Conservation (phyloP, 2,888 invertebrate genomes). For the Dicyrtomina minuta region DNA sequence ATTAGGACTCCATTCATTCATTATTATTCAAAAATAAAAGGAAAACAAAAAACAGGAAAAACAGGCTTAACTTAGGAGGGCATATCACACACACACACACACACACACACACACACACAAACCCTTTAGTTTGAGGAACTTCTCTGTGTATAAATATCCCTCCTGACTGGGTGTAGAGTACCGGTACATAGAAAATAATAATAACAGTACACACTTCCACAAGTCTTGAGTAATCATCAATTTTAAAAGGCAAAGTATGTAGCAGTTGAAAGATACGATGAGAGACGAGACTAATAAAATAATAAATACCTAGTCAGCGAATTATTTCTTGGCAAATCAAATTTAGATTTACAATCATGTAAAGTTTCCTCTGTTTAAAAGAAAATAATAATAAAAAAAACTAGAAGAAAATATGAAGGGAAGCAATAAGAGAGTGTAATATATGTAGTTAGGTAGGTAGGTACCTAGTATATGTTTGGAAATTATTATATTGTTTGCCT, state of each 20-base stretch:
- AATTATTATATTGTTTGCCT: conserved; percentile 21
- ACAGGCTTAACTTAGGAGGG: too few relatives aligned
- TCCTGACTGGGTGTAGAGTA: background rate
- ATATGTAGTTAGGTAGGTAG: too few relatives aligned
- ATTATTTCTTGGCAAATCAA: conserved; percentile 7
- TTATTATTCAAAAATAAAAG: too few relatives aligned
- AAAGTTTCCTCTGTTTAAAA: background rate
- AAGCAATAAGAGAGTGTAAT: background rate
- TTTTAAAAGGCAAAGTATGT: conserved; percentile 3
- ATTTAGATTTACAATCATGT: background rate
- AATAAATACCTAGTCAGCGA: background rate
- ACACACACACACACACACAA: too few relatives aligned
- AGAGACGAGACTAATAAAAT: conserved; percentile 3
- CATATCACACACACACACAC: too few relatives aligned
- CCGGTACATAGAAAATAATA: background rate
- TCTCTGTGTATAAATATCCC: too few relatives aligned
- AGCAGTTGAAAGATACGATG: too few relatives aligned
- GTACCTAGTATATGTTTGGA: too few relatives aligned
- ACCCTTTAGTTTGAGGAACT: too few relatives aligned
- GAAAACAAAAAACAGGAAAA: too few relatives aligned
- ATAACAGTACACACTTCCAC: background rate
- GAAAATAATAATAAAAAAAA: too few relatives aligned
- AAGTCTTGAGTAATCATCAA: background rate
- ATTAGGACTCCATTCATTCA: too few relatives aligned
- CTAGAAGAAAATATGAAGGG: background rate